Base-by-base conservation (phyloP, 30 jellyfish, hydroid and myxozoan species). In the Chironex yamaguchii region DNA sequence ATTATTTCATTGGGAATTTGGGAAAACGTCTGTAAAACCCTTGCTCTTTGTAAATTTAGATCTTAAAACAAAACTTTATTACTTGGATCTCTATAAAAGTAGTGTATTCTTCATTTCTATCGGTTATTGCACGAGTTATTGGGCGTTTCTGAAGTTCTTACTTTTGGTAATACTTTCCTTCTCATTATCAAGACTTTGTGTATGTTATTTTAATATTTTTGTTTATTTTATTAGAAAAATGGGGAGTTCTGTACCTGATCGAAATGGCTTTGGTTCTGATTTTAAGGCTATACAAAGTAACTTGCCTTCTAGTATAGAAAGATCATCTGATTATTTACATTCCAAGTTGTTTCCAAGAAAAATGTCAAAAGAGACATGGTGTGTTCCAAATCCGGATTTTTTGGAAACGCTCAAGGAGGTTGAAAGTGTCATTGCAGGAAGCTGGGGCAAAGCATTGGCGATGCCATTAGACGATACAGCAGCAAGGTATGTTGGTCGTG, bases 311-410 rank as follows among this genome's bases (percentile, higher is more conserved):
- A 20, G 26, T 34, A 79, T 79, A 0, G 69, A 30, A 0, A 22
- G 36, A 58, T 73, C 91, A 31, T 25, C 58, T 25, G 52, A 35
- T 12, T 65, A 31, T 36, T 11, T 81, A 12, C 85, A 81, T 68
- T 32, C 22, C 24, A 66, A 49, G 11, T 50, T 81, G 68, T 81
- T 81, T 50, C 91, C 91, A n/a, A 68, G 91, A 31, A 36, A 64
- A 28, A 12, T 81, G 14, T 17, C 36, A 34, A 65, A 36, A 4
- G 91, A 49, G 6, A 48, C 91, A 64, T 81, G 91, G 91, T 29
- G 67, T 34, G 91, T 81, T 4, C 85, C 91, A 0, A 84, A 81
- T 28, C 62, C 21, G 9, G 85, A 64, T 49, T 81, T 81, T 50
- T 52, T 23, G 30, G 52, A 34, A 24, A 81, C 91, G 30, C 9